These are phyloP conservation scores for Rhinolophus sinicus DNA, from an alignment of 2,113 vertebrate species.

Conservation along the genomic window DNA sequence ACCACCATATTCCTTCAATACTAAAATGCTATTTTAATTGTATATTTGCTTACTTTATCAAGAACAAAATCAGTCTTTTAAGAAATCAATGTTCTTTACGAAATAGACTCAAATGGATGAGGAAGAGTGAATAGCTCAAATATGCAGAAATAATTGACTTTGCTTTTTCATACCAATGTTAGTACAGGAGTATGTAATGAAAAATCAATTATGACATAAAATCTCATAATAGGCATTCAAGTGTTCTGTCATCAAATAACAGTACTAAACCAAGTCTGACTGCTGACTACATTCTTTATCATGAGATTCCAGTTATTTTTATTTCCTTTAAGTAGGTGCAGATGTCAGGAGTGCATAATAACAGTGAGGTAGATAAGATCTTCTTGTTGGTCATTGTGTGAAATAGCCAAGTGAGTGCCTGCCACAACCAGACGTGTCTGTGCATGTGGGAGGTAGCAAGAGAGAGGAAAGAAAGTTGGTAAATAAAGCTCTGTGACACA, in stretches of 20 bases:
- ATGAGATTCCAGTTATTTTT: neutral
- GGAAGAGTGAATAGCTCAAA: neutral
- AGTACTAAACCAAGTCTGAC: constrained; percentile 22
- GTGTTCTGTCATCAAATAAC: constrained; percentile 5
- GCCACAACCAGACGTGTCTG: neutral
- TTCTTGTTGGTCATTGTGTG: neutral
- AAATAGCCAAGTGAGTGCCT: neutral
- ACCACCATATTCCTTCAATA: neutral
- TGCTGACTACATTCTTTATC: neutral
- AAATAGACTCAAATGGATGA: constrained; percentile 49
- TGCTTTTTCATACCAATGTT: constrained; percentile 45
- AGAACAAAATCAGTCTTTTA: constrained; percentile 55
- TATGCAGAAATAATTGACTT: constrained; percentile 47
- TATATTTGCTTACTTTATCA: constrained; percentile 60
- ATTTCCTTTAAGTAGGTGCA: constrained; percentile 9
- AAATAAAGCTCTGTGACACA: neutral
- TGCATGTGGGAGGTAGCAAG: neutral
- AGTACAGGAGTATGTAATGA: constrained; percentile 47
- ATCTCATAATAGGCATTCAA: constrained; percentile 50
- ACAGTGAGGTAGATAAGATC: neutral
- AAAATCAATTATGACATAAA: constrained; percentile 71
- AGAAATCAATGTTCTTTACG: constrained; percentile 51
- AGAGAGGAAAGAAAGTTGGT: neutral
- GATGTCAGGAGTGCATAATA: neutral
- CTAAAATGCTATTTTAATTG: constrained; percentile 62